phyloP scores from a whole-genome alignment of 2,113 vertebrate genomes.

The Capreolus pygargus region DNA sequence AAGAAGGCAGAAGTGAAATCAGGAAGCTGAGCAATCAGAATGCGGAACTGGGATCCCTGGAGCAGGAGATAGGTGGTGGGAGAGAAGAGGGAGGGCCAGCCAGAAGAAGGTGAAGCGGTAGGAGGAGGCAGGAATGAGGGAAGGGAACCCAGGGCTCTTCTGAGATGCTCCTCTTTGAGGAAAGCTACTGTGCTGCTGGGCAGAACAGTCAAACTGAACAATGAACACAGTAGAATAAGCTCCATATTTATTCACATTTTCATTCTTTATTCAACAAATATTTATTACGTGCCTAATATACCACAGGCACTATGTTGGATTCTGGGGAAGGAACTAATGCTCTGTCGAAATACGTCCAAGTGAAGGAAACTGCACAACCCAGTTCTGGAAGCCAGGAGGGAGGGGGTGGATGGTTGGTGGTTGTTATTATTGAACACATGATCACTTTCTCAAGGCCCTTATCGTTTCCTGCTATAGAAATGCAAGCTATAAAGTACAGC shows the following conservation, averaged over 20 bases:
- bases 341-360: background rate
- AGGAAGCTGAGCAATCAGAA: background rate
- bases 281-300: background rate
- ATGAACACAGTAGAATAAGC: background rate
- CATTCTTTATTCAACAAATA: background rate
- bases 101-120: background rate
- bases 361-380: background rate
- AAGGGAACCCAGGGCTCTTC: background rate
- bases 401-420: background rate
- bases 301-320: background rate
- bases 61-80: background rate
- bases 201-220: background rate
- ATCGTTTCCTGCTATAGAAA: background rate
- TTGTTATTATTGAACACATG: background rate
- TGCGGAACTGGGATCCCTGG: background rate
- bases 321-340: background rate
- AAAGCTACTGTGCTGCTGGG: background rate
- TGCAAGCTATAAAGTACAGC: background rate
- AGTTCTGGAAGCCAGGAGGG: background rate
- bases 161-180: background rate
- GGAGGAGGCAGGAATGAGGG: background rate
- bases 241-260: background rate
- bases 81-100: background rate
- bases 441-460: background rate
- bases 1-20: background rate